Evolutionary conservation across 2,888 invertebrate genomes (phyloP).

Genomic region (Andrena dorsata): DNA sequence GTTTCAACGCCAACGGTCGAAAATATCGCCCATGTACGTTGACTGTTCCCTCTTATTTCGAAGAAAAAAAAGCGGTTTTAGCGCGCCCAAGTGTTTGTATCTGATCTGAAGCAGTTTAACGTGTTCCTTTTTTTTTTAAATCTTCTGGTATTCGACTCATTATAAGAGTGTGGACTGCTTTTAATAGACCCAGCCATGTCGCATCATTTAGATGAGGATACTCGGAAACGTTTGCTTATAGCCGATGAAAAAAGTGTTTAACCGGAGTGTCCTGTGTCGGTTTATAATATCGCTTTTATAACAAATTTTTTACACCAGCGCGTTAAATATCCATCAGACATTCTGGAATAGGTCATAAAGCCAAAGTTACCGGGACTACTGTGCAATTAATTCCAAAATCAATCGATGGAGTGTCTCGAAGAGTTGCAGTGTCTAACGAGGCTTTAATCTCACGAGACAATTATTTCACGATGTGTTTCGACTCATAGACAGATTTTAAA

Average conservation of each 20-base stretch:
- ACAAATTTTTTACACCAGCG: no score
- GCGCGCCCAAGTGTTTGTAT: not conserved
- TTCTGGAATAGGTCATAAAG: no score
- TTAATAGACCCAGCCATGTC: not conserved
- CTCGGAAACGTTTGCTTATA: not conserved
- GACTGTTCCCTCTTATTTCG: not conserved
- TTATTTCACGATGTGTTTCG: no score
- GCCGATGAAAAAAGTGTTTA: not conserved
- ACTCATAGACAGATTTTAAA: no score
- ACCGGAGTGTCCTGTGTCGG: not conserved
- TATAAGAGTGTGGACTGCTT: not conserved
- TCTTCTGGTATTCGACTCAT: not conserved
- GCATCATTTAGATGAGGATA: not conserved
- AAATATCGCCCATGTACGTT: not conserved
- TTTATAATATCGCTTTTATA: no score
- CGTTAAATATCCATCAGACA: no score
- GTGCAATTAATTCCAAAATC: no score
- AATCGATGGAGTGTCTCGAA: no score
- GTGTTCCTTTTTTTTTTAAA: not conserved
- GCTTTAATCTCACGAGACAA: no score
- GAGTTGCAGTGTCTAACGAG: no score
- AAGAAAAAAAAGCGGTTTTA: constrained; percentile 1
- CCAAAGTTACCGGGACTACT: no score
- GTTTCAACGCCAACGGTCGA: not conserved
- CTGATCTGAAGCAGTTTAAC: not conserved